Conservation (phyloP, 1,140 invertebrate species). For the Amyelois transitella region DNA sequence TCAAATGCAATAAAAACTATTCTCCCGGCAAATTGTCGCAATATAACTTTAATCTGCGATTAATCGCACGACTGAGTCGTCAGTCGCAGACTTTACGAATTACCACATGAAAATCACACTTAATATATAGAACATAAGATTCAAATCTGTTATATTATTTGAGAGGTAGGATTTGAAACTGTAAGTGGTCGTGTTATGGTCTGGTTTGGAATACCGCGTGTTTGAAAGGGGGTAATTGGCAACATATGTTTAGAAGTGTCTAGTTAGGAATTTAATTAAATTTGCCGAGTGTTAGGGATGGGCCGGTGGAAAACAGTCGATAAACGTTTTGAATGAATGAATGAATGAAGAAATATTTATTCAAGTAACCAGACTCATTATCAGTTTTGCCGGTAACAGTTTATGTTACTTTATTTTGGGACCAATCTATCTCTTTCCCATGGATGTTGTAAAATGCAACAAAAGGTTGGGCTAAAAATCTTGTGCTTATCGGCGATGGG, state of each 20-base stretch:
- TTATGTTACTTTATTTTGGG: too few species aligned
- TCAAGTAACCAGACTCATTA: too few species aligned
- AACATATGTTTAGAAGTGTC: slow-evolving; percentile 24
- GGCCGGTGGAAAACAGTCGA: neutral
- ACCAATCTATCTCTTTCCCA: too few species aligned
- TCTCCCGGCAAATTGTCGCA: neutral
- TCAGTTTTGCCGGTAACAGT: too few species aligned
- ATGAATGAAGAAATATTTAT: too few species aligned
- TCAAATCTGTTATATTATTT: neutral
- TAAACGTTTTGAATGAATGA: neutral
- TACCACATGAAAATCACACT: neutral
- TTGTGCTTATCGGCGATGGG: too few species aligned
- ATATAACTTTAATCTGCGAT: neutral
- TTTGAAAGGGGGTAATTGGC: slow-evolving; percentile 14
- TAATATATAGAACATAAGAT: neutral
- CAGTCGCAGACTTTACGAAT: neutral
- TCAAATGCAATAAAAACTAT: neutral
- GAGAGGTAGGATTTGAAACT: neutral
- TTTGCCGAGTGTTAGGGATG: slow-evolving; percentile 1
- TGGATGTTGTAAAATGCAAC: too few species aligned
- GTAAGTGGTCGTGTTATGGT: neutral
- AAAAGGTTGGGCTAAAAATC: too few species aligned
- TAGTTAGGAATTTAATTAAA: slow-evolving; percentile 24
- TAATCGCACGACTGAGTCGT: neutral
- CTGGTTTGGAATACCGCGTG: neutral